These are phyloP conservation scores for Onychorhynchus coronatus DNA, from an alignment of 2,113 vertebrate genomes.

Conservation along the genomic window DNA sequence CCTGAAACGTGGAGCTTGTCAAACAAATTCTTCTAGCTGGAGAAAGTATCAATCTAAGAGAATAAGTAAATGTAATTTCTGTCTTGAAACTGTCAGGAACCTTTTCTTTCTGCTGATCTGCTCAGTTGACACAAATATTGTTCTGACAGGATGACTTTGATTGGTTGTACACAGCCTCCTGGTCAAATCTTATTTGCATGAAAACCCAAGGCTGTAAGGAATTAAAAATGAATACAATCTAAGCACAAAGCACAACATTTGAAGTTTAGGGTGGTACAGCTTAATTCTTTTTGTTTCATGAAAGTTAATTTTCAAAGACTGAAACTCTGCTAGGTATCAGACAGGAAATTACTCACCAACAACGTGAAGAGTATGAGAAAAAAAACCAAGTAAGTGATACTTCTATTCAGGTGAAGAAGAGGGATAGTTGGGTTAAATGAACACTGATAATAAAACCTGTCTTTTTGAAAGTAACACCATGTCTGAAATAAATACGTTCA, in stretches of 20 bases:
- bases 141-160: not conserved
- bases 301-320: not conserved
- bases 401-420: not conserved
- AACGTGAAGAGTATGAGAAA: not conserved
- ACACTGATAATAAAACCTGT: not conserved
- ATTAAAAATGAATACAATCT: not conserved
- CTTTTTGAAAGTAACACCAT: not conserved
- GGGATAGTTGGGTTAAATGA: not conserved
- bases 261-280: not conserved
- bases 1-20: not conserved
- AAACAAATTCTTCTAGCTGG: not conserved
- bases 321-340: not conserved
- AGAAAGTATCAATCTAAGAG: not conserved
- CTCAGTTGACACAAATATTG: not conserved
- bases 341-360: not conserved
- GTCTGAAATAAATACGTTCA: not conserved
- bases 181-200: not conserved
- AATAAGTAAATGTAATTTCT: not conserved
- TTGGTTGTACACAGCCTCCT: not conserved
- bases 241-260: not conserved
- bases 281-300: not conserved
- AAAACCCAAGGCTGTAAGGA: not conserved
- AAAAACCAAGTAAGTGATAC: not conserved
- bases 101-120: not conserved
- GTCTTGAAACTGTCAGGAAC: not conserved